A percentile compares a stretch with the other conserved stretches of the same genome.
phyloP scores from a whole-genome alignment of 2,113 vertebrate genomes.

The Bostrychus sinensis region DNA sequence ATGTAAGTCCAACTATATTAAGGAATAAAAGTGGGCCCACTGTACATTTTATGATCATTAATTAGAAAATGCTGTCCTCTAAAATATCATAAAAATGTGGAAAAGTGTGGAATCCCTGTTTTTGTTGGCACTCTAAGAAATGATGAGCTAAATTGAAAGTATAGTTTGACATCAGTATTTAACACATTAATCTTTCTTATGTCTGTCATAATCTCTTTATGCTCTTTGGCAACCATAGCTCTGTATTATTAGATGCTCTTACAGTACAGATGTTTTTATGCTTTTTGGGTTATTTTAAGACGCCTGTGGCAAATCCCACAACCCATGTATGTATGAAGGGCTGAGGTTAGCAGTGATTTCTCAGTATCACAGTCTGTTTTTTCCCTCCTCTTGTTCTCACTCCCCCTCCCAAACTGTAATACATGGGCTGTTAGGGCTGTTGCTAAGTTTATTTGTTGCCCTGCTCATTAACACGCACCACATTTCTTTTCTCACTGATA shows the following conservation, averaged over 20 bases:
- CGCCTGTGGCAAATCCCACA: slow-evolving; percentile 40
- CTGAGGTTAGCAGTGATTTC: slow-evolving; percentile 33
- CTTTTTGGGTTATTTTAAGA: slow-evolving; percentile 58
- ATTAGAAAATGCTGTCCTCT: too few species aligned
- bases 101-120: too few species aligned
- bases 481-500: slow-evolving; percentile 6
- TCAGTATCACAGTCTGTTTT: slow-evolving; percentile 27
- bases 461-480: slow-evolving; percentile 39
- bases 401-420: background rate
- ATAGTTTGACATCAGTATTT: too few species aligned
- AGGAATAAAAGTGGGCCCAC: too few species aligned
- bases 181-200: too few species aligned
- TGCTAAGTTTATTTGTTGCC: slow-evolving; percentile 39
- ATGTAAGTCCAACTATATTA: too few species aligned
- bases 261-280: slow-evolving; percentile 44
- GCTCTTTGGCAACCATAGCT: too few species aligned
- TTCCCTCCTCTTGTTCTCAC: background rate
- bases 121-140: too few species aligned
- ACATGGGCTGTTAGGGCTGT: slow-evolving; percentile 8
- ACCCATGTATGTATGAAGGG: slow-evolving; percentile 44
- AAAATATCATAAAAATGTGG: too few species aligned
- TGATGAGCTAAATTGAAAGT: too few species aligned
- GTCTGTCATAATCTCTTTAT: too few species aligned
- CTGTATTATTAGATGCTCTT: slow-evolving; percentile 2
- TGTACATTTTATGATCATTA: too few species aligned